Evolutionary conservation across 1,140 invertebrate species (phyloP), one percentile per base, ranked within the genome.

Genomic region (Agrypnia vestita): DNA sequence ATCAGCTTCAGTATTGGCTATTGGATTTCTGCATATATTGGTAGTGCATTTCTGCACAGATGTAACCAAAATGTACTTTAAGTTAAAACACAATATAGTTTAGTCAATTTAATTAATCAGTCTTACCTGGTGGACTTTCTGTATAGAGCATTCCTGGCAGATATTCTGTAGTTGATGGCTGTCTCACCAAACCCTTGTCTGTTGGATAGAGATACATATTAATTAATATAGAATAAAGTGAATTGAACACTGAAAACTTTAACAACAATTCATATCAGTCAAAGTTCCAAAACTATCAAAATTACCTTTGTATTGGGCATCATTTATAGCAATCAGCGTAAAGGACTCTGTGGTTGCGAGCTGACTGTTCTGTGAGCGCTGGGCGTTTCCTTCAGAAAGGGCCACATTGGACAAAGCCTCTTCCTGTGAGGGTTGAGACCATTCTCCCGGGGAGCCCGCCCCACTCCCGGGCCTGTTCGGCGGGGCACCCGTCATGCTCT

Each of bases 121-220:
- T 12, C 13, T 62, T 53, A 61, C 92, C 93, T 4, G 91, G 86
- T 7, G 96, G 95, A 19, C 95, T 96, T 72, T 91, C 91, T 0
- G 93, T 92, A 84, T 97, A 95, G 46, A 98, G 89, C 96, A 98
- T 97, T 44, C 96, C 95, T 4, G 96, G 94, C 47, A 98, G 88
- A 89, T 97, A 97, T 89, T 97, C 95, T 0, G 95, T 97, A 0
- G 96, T 97, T 0, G 95, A 97, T 15, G 94, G 93, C 86, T 96
- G 94, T 9, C 93, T 89, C 53, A 93, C 90, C 11, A 94, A 85
- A 25, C 86, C 85, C 84, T 93, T 94, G 73, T 93, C 93, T 93
- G 85, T 0, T 9, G 25, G 25, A 35, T 6, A 35, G 25, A 35
- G 25, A 35, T 51, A 51, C 1, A 51, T n/a, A n/a, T n/a, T n/a